Conservation (phyloP, 1,140 invertebrate species). For the Arion vulgaris region DNA sequence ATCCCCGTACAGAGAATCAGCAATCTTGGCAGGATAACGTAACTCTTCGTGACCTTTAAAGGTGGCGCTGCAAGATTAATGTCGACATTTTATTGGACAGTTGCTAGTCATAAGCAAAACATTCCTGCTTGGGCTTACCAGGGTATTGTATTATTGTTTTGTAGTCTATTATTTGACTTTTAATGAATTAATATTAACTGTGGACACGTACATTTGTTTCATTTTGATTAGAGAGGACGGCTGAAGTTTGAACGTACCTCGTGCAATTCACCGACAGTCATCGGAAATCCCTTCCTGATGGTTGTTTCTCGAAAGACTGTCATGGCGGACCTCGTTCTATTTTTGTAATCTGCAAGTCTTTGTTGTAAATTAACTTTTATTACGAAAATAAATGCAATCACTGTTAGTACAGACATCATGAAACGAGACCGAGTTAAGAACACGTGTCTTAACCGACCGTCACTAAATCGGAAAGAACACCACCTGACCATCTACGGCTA, state of each 20-base stretch:
- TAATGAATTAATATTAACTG: slow-evolving; percentile 1
- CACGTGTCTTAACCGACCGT: too few species aligned
- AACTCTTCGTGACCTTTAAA: slow-evolving; percentile 9
- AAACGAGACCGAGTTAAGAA: too few species aligned
- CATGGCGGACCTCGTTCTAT: slow-evolving; percentile 32
- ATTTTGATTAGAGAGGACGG: too few species aligned
- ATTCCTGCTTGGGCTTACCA: slow-evolving; percentile 32
- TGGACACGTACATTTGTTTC: neutral
- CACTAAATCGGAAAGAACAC: too few species aligned
- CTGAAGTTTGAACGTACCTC: too few species aligned
- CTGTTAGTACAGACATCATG: too few species aligned
- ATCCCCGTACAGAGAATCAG: too few species aligned
- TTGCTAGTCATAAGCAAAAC: slow-evolving; percentile 38
- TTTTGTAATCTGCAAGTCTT: slow-evolving; percentile 34
- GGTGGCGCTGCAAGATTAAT: neutral
- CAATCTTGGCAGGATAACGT: neutral
- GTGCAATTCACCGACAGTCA: too few species aligned
- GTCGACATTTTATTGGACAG: slow-evolving; percentile 25
- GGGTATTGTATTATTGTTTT: slow-evolving; percentile 21
- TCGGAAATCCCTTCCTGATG: slow-evolving; percentile 1
- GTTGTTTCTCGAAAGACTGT: slow-evolving; percentile 26
- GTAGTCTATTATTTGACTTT: neutral
- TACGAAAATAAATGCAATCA: too few species aligned
- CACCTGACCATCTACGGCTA: too few species aligned
- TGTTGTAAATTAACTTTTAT: slow-evolving; percentile 27